Evolutionary conservation across 2,888 invertebrate species (phyloP).

Genomic region (Cistogaster globosa): DNA sequence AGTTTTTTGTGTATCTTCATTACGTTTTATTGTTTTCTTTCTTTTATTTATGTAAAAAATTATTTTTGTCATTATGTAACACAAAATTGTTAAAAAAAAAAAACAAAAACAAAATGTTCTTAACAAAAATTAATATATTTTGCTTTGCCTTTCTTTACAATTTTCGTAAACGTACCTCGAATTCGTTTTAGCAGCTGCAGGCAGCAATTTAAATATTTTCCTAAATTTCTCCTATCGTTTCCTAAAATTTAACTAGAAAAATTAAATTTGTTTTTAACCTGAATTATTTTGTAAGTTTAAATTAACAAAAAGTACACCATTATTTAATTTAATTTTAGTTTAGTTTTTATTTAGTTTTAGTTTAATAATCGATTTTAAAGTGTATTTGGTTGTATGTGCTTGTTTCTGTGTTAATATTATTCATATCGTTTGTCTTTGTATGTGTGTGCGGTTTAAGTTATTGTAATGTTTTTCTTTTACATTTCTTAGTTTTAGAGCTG

Average conservation of each 20-base stretch:
- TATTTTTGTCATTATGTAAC: constrained; percentile 28
- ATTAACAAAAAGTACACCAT: constrained; percentile 38
- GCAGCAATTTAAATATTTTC: constrained; percentile 56
- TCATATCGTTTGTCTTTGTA: neutral
- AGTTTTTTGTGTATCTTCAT: constrained; percentile 11
- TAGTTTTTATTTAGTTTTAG: constrained; percentile 26
- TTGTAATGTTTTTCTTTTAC: neutral
- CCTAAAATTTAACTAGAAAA: neutral
- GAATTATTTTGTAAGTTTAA: neutral
- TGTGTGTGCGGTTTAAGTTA: neutral
- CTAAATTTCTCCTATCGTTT: neutral
- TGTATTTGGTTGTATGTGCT: constrained; percentile 17
- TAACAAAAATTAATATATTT: constrained; percentile 14
- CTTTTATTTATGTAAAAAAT: constrained; percentile 29
- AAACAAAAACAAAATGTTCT: constrained; percentile 3
- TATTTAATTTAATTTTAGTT: constrained; percentile 58
- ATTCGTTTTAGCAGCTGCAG: constrained; percentile 67
- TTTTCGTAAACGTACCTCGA: constrained; percentile 19
- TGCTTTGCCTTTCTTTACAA: constrained; percentile 32
- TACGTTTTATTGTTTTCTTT: neutral
- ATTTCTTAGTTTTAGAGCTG: neutral
- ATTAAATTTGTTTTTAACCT: constrained; percentile 1
- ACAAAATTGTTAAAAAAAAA: constrained; percentile 43
- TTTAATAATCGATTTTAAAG: neutral
- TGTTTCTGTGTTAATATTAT: neutral